Evolutionary conservation across 2,888 invertebrate species (phyloP).

Genomic region (Willowsia nigromaculata): DNA sequence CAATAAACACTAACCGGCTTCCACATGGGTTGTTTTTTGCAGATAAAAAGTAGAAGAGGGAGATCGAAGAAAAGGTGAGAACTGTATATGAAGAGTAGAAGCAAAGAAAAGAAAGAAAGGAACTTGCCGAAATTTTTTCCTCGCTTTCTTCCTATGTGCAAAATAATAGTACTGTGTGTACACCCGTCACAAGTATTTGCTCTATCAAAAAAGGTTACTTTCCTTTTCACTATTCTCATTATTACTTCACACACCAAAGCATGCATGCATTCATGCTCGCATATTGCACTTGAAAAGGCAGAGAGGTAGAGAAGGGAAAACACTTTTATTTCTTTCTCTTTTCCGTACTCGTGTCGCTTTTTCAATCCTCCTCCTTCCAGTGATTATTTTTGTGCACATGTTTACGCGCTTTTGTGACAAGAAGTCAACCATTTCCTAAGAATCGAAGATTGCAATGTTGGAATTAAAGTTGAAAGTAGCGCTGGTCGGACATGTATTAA

Average conservation of each 20-base stretch:
- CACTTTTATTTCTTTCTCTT: neutral
- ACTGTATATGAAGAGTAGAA: constrained; percentile 5
- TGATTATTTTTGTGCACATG: neutral
- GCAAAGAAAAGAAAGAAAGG: neutral
- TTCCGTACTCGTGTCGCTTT: neutral
- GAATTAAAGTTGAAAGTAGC: neutral
- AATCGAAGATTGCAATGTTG: neutral
- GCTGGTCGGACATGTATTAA: no score
- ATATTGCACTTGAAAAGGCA: neutral
- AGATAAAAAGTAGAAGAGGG: neutral
- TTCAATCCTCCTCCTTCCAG: neutral
- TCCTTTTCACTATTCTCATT: constrained; percentile 19
- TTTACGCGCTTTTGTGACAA: constrained; percentile 20
- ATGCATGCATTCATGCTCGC: neutral
- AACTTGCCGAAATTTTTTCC: neutral
- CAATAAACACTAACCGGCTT: constrained; percentile 26
- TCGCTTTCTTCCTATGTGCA: neutral
- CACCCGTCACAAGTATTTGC: neutral
- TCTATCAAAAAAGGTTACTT: neutral
- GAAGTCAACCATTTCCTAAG: constrained; percentile 1
- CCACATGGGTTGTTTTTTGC: neutral
- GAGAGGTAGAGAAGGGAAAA: neutral
- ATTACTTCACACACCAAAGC: neutral
- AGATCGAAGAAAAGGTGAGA: constrained; percentile 27
- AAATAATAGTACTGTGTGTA: neutral